Base-by-base conservation (phyloP, 2,888 invertebrate species). In the Nomada flava region DNA sequence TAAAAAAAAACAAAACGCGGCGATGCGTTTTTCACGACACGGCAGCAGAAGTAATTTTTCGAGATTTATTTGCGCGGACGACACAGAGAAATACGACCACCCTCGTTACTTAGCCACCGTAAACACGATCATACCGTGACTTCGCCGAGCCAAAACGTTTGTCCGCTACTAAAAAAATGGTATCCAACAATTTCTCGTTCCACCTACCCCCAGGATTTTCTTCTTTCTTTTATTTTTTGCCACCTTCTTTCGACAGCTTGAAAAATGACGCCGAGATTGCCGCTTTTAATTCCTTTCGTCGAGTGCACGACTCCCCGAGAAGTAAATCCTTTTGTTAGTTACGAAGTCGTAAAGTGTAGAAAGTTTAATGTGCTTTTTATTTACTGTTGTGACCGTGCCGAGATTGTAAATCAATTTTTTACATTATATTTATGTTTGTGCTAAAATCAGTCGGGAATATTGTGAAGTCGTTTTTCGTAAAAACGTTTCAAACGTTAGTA, bases 41-140 rank as follows among this genome's bases (percentile, higher is more conserved):
- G 44, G 36, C 26, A 47, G 63, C 62, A 55, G 68, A 71, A 76
- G 76, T 75, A 62, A 75, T 83, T 89, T 87, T 86, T 89, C 79
- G 68, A 78, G 78, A 84, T 86, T 88, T 86, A 88, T 86, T 82
- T 84, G 65, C 68, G 52, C 57, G 60, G 78, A 64, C 70, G 57
- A 59, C 62, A 23, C 26, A 36, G 75, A 86, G 82, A 88, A 85
- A 89, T 86, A 86, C 62, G 79, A 79, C 65, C 52, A 44, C 20
- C 69, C 67, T 88, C 79, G 83, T 88, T 86, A 80, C 79, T 71
- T 64, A 63, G 29, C 73, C 67, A 59, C 78, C 81, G 84, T 88
- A 89, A 89, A 89, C 83, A 88, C 77, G 76, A 88, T 89, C 84
- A 84, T 82, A 76, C 79, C 86, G 85, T 85, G 87, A 89, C 78